A percentile compares a stretch with the other conserved stretches of the same genome.
These are phyloP conservation scores for Uria lomvia DNA, from an alignment of 2,113 vertebrate genomes.

Conservation along the genomic window DNA sequence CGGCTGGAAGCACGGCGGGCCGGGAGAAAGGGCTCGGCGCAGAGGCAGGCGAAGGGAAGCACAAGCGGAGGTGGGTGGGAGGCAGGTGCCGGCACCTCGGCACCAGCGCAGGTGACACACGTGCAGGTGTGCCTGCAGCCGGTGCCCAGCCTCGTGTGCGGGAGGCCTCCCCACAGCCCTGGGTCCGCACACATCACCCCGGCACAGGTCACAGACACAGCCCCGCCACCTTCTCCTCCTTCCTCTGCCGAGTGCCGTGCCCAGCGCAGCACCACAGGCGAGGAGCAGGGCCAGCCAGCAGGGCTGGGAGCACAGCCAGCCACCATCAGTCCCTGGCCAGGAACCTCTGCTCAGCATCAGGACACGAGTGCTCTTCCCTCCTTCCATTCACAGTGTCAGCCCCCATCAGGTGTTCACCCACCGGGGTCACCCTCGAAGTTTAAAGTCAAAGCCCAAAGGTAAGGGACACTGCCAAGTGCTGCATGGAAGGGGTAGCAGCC, in stretches of 20 bases:
- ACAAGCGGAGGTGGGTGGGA: rapidly evolving
- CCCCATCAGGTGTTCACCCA: not conserved
- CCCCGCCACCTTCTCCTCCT: not conserved
- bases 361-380: not conserved
- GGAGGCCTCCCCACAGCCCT: not conserved
- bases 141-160: not conserved
- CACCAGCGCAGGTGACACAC: not conserved
- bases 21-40: rapidly evolving
- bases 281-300: not conserved
- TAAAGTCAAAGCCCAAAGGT: not conserved
- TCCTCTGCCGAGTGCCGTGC: rapidly evolving
- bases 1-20: rapidly evolving
- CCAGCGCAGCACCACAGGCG: not conserved
- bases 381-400: not conserved
- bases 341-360: not conserved
- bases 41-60: not conserved
- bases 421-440: not conserved
- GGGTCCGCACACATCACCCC: rapidly evolving
- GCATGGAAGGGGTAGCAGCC: not conserved
- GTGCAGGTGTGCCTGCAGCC: not conserved
- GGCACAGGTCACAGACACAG: not conserved
- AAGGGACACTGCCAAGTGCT: not conserved
- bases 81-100: not conserved
- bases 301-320: not conserved
- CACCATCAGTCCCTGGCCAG: rapidly evolving